phyloP scores from a whole-genome alignment of 1,140 invertebrate genomes.

The Batillaria attramentaria region DNA sequence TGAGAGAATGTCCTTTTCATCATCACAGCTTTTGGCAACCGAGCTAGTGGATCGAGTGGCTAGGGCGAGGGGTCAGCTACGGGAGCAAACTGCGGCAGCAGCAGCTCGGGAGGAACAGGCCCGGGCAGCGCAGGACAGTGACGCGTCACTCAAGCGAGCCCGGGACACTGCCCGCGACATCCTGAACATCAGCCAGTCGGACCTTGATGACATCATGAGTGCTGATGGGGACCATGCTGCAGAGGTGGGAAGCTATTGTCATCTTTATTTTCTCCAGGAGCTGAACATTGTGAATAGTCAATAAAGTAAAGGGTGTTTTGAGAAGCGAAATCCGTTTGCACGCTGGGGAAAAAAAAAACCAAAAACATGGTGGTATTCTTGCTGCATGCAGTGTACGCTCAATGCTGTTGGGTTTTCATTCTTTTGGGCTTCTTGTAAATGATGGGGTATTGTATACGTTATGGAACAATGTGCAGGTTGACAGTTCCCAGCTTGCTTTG shows the following conservation, averaged over 20 bases:
- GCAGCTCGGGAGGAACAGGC: slow-evolving; percentile 32
- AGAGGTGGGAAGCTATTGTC: neutral
- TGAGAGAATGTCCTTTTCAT: no score
- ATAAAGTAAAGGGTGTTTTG: no score
- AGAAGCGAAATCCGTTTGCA: no score
- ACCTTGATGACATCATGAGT: slow-evolving; percentile 69
- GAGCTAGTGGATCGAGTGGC: slow-evolving; percentile 54
- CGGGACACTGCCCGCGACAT: slow-evolving; percentile 65
- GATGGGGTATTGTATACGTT: no score
- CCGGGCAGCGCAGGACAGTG: slow-evolving; percentile 28
- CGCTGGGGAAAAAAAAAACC: no score
- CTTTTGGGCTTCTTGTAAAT: neutral
- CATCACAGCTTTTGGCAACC: slow-evolving; percentile 58
- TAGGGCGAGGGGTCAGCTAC: slow-evolving; percentile 45
- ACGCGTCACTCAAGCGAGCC: slow-evolving; percentile 56
- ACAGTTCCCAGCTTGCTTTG: no score
- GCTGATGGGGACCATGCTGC: slow-evolving; percentile 48
- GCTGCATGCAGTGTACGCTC: no score
- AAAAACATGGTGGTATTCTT: neutral
- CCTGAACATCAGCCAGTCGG: slow-evolving; percentile 66
- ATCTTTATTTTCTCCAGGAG: neutral
- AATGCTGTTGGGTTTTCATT: no score
- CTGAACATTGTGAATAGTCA: no score
- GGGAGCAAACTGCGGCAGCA: slow-evolving; percentile 24
- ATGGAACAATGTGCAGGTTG: no score